A percentile compares a stretch with the other conserved stretches of the same genome.
phyloP scores from a whole-genome alignment of 1,140 invertebrate species.

The Heliconius nattereri region DNA sequence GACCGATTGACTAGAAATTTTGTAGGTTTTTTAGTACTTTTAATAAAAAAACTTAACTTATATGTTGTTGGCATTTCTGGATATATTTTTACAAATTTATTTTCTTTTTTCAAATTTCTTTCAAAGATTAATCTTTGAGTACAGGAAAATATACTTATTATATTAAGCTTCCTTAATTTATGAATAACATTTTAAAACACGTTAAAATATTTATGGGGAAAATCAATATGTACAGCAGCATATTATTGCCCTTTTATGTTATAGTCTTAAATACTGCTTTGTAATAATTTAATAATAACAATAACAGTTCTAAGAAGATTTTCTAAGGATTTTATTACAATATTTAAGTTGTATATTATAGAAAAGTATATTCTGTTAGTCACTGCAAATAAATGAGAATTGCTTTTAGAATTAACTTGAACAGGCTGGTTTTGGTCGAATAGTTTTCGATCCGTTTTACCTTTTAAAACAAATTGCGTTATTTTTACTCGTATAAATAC shows the following conservation, averaged over 20 bases:
- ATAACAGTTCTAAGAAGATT: neutral
- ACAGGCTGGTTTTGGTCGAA: neutral
- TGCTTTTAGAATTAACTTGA: neutral
- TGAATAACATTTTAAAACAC: neutral
- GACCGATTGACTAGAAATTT: too few relatives aligned
- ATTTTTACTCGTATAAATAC: too few relatives aligned
- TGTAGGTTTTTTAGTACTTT: too few relatives aligned
- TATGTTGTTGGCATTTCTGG: too few relatives aligned
- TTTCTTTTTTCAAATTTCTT: too few relatives aligned
- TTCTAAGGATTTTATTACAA: slow-evolving; percentile 3
- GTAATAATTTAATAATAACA: neutral
- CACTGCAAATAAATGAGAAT: neutral
- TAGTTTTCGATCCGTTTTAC: neutral
- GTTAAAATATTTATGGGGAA: neutral
- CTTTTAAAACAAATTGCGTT: too few relatives aligned
- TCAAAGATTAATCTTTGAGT: too few relatives aligned
- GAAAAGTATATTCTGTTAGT: neutral
- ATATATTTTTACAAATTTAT: too few relatives aligned
- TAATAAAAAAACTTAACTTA: too few relatives aligned
- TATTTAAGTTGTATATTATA: neutral
- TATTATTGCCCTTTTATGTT: neutral
- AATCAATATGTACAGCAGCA: neutral
- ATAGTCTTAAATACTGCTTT: neutral
- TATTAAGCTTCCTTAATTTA: too few relatives aligned
- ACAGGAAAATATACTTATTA: too few relatives aligned